These are phyloP conservation scores for Cavia porcellus DNA, from an alignment of 2,113 vertebrate species.

Conservation along the genomic window DNA sequence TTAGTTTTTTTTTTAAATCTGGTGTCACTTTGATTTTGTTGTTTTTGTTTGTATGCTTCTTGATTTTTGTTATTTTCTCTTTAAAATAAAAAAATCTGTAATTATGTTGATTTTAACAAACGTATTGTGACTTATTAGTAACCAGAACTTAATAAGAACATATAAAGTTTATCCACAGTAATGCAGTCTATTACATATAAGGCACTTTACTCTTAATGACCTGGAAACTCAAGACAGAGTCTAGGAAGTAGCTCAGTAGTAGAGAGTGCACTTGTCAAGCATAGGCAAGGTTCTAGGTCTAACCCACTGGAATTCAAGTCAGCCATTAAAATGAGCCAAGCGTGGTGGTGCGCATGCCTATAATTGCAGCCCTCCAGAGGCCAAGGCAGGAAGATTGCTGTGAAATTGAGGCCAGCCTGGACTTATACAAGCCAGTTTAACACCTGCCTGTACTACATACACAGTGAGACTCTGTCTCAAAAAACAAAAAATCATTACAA, in stretches of 20 bases:
- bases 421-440: too few species aligned
- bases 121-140: background rate
- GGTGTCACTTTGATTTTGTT: too few species aligned
- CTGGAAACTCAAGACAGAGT: background rate
- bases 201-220: background rate
- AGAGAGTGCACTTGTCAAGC: too few species aligned
- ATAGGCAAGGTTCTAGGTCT: background rate
- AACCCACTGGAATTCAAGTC: background rate
- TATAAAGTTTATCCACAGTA: background rate
- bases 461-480: too few species aligned
- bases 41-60: too few species aligned
- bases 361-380: too few species aligned
- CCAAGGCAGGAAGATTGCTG: too few species aligned
- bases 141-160: slow-evolving; percentile 15
- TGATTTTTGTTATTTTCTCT: too few species aligned
- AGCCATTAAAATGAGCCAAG: background rate
- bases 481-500: background rate
- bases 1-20: background rate
- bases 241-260: background rate
- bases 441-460: too few species aligned
- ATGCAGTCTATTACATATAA: background rate
- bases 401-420: too few species aligned
- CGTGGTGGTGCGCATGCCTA: too few species aligned
- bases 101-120: slow-evolving; percentile 51
- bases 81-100: background rate